Evolutionary conservation across 1,140 invertebrate genomes (phyloP).

Genomic region (Eufriesea mexicana): DNA sequence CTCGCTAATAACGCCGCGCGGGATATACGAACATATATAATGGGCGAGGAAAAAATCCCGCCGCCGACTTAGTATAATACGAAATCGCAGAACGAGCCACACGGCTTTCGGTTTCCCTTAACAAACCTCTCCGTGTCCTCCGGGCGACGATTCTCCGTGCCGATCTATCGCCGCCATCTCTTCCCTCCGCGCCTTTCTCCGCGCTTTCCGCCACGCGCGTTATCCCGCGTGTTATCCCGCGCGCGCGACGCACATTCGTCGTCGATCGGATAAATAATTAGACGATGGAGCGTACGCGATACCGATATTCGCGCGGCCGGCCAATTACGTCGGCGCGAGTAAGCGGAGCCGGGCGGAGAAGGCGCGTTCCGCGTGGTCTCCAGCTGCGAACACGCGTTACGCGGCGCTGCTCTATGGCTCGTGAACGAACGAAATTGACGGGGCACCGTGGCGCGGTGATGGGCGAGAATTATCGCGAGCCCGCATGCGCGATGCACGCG

Average conservation of each 20-base stretch:
- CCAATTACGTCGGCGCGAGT: background rate
- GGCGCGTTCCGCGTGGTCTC: background rate
- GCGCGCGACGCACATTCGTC: too few species aligned
- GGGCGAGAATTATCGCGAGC: constrained; percentile 41
- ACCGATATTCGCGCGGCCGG: background rate
- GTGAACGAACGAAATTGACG: constrained; percentile 12
- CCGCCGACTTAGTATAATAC: constrained; percentile 22
- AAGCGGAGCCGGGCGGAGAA: background rate
- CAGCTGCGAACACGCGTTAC: background rate
- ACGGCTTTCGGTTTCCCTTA: background rate
- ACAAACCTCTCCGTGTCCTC: background rate
- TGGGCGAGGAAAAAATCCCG: constrained; percentile 45
- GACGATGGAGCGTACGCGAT: background rate
- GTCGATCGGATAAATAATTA: constrained; percentile 6
- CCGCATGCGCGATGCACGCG: background rate
- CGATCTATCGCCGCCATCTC: background rate
- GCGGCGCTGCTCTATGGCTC: background rate
- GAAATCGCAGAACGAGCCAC: constrained; percentile 17
- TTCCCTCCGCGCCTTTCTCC: too few species aligned
- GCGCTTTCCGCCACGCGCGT: too few species aligned
- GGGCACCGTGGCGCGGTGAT: too few species aligned
- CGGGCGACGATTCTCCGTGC: background rate
- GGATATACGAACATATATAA: constrained; percentile 58
- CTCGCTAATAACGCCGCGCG: constrained; percentile 60
- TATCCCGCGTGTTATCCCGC: too few species aligned